Percentiles rank a stretch among this genome's conserved stretches.
phyloP scores from a whole-genome alignment of 2,888 invertebrate species.

The Argynnis bischoffii region DNA sequence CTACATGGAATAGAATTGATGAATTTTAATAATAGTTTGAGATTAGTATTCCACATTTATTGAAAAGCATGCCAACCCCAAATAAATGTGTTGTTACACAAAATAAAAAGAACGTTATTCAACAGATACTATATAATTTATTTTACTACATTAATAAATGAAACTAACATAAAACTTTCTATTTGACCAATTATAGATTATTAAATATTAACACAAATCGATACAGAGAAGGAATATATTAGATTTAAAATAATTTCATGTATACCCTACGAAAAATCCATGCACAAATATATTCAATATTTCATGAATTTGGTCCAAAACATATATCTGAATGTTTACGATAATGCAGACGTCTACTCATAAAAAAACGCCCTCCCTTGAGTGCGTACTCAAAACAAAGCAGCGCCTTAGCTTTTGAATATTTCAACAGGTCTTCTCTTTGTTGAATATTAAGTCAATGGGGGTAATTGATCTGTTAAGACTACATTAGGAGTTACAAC shows the following conservation, averaged over 20 bases:
- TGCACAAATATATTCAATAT: slow-evolving; percentile 45
- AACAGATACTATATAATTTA: too few relatives aligned
- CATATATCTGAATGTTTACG: slow-evolving; percentile 68
- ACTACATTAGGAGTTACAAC: slow-evolving; percentile 30
- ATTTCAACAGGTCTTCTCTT: slow-evolving; percentile 79
- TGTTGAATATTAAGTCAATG: slow-evolving; percentile 81
- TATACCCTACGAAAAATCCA: slow-evolving; percentile 30
- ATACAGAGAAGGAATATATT: not conserved
- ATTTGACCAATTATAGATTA: too few relatives aligned
- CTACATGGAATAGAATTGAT: too few relatives aligned
- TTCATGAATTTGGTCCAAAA: slow-evolving; percentile 43
- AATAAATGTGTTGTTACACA: too few relatives aligned
- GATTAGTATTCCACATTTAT: too few relatives aligned
- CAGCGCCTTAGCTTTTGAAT: slow-evolving; percentile 71
- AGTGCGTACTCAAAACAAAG: slow-evolving; percentile 77
- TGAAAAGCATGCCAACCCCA: too few relatives aligned
- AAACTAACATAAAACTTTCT: too few relatives aligned
- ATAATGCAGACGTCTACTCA: slow-evolving; percentile 71
- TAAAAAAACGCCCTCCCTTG: slow-evolving; percentile 67
- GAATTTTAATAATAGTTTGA: too few relatives aligned
- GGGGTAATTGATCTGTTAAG: slow-evolving; percentile 79
- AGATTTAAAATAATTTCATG: not conserved
- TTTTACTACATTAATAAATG: too few relatives aligned
- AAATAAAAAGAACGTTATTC: too few relatives aligned
- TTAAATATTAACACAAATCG: not conserved